A percentile compares a stretch with the other conserved stretches of the same genome.
phyloP scores from a whole-genome alignment of 2,113 vertebrate species.

The Irena cyanogastra region DNA sequence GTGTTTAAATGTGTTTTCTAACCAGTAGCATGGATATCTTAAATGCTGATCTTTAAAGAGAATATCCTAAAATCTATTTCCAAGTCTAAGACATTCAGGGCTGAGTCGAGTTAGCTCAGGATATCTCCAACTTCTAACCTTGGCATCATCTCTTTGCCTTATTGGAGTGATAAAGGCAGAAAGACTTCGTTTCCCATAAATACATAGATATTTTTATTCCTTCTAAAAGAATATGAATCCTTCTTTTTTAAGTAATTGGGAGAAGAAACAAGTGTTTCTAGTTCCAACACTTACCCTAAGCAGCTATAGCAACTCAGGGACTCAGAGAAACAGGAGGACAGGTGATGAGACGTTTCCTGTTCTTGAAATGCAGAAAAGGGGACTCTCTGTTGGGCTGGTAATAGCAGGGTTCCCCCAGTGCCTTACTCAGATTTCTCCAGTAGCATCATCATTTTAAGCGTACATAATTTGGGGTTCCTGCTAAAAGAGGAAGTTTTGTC shows the following conservation, averaged over 20 bases:
- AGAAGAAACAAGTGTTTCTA: background rate
- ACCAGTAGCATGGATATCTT: background rate
- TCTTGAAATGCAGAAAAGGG: background rate
- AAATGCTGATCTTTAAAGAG: background rate
- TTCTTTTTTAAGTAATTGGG: background rate
- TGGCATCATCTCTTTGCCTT: background rate
- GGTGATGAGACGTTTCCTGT: background rate
- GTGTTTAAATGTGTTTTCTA: background rate
- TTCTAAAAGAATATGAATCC: background rate
- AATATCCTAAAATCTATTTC: background rate
- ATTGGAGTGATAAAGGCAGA: background rate
- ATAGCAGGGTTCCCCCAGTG: background rate
- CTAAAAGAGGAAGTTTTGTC: background rate
- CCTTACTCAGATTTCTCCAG: background rate
- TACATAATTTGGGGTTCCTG: background rate
- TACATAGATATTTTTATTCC: background rate
- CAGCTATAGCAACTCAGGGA: background rate
- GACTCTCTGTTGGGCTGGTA: background rate
- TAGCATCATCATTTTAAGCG: fast-evolving
- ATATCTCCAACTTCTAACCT: background rate
- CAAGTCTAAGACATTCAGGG: background rate
- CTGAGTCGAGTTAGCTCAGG: background rate
- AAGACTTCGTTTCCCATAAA: background rate
- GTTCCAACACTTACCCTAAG: background rate
- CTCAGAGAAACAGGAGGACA: background rate